Evolutionary conservation across 2,888 invertebrate genomes (phyloP), one percentile per base, ranked within the genome.

Genomic region (Nymphalis c-album): DNA sequence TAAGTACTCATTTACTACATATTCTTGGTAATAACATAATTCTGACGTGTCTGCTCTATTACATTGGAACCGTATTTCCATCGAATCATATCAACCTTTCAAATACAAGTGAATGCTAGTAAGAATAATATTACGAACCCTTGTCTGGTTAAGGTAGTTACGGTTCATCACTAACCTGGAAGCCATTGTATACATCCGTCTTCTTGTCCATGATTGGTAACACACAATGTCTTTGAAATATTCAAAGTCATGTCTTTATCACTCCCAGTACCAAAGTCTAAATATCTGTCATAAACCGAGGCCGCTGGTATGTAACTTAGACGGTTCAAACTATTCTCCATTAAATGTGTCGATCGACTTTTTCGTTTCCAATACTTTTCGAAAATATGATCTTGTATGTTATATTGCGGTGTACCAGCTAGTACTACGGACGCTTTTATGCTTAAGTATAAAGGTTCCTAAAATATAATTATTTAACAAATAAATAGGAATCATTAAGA

Each of bases 131-230:
- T 31, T 31, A 31, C 6, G 6, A n/a, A n/a, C n/a, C n/a, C n/a
- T n/a, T n/a, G n/a, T n/a, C n/a, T n/a, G n/a, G n/a, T n/a, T n/a
- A n/a, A 22, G 22, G 22, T 22, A 22, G 22, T 22, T 22, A 35
- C 35, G 8, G 10, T 31, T 26, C 26, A 53, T 22, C 13, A 63
- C 73, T 61, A 31, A 91, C 92, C 92, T 85, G 88, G 81, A 69
- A 88, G 75, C 92, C 92, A 92, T 63, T 87, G 86, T 60, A 92
- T 85, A 65, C 82, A 87, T 0, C 89, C 90, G 20, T 91, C 90
- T 31, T 82, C 80, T n/a, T 78, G 77, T 59, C 84, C 83, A 73
- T 92, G 92, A 76, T 92, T 92, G 2, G 91, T 91, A 0, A 92
- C 87, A 67, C 89, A 87, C 58, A 92, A 71, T 16, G 87, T 90